Conservation (phyloP, 2,888 invertebrate genomes). For the Apotomis betuletana region DNA sequence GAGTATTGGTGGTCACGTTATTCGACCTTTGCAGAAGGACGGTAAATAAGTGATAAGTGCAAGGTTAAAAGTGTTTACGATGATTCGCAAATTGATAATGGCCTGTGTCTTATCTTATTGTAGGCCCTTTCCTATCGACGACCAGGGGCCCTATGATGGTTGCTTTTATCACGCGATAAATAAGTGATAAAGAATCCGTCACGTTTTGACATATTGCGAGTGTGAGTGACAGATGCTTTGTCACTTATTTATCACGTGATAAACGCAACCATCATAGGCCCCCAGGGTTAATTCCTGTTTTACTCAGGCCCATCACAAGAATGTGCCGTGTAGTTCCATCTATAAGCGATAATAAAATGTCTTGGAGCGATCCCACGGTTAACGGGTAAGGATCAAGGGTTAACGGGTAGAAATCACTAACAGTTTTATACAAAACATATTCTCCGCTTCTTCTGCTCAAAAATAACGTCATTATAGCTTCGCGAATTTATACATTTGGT, state of each 20-base stretch:
- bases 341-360: background rate
- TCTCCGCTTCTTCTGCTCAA: no score
- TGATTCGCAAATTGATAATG: background rate
- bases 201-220: no score
- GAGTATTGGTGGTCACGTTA: slow-evolving; percentile 15
- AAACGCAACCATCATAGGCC: no score
- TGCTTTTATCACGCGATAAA: no score
- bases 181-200: no score
- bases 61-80: background rate
- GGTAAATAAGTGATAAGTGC: slow-evolving; percentile 2
- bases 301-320: background rate
- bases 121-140: no score
- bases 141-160: no score
- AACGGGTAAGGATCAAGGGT: background rate
- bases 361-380: background rate
- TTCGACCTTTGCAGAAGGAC: slow-evolving; percentile 22
- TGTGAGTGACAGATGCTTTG: no score
- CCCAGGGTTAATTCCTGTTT: background rate
- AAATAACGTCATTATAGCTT: no score
- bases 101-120: no score
- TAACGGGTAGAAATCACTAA: background rate
- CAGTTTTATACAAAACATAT: background rate
- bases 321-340: background rate
- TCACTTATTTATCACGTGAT: no score
- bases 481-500: background rate